A percentile compares a stretch with the other conserved stretches of the same genome.
These are phyloP conservation scores for Isurus oxyrinchus DNA, from an alignment of 2,113 vertebrate species.

Conservation along the genomic window DNA sequence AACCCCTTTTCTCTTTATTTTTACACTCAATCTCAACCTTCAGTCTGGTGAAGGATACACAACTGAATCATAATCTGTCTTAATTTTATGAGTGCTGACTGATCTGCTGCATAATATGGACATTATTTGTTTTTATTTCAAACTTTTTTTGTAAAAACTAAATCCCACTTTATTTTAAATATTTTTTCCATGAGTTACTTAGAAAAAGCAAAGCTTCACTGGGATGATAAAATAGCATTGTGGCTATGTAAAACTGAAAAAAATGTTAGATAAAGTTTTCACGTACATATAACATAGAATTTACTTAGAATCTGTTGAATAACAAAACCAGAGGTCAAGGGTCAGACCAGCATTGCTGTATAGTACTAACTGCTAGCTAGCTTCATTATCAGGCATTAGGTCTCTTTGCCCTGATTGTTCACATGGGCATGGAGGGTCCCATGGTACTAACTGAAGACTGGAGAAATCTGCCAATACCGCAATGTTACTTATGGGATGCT, in stretches of 20 bases:
- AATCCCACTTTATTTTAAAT: not conserved
- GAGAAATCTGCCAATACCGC: not conserved
- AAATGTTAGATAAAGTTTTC: not conserved
- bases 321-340: not conserved
- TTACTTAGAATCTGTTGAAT: not conserved
- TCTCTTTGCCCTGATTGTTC: not conserved
- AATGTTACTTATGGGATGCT: not conserved
- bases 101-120: not conserved
- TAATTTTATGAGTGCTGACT: not conserved
- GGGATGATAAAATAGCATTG: not conserved
- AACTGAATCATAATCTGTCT: not conserved
- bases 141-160: not conserved
- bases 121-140: not conserved
- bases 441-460: not conserved
- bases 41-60: not conserved
- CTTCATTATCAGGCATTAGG: not conserved
- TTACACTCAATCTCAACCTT: not conserved
- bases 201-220: not conserved
- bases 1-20: not conserved
- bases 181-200: not conserved
- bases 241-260: not conserved
- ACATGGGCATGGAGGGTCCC: not conserved
- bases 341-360: not conserved
- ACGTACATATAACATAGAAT: not conserved
- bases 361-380: not conserved